Evolutionary conservation across 1,140 invertebrate genomes (phyloP).

Genomic region (Zaprionus tsacasi): DNA sequence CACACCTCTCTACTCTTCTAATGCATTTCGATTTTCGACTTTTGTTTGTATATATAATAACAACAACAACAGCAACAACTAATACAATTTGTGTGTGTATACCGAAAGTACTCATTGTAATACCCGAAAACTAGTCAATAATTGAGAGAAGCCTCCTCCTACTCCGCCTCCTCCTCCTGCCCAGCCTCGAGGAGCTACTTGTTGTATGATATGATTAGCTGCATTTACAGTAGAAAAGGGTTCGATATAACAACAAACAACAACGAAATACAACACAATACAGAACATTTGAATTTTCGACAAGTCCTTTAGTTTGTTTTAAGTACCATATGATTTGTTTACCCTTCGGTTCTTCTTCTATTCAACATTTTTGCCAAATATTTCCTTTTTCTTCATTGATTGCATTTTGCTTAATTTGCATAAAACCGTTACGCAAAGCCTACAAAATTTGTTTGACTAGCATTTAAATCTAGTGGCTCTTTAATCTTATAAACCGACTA

Average conservation of each 20-base stretch:
- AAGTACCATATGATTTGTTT: conserved; percentile 23
- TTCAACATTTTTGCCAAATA: conserved; percentile 29
- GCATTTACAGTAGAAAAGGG: neutral
- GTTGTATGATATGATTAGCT: conserved; percentile 10
- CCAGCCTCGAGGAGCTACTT: neutral
- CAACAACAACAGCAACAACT: conserved; percentile 3
- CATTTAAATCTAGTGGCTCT: conserved; percentile 71
- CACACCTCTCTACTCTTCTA: conserved; percentile 15
- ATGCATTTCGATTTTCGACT: conserved; percentile 28
- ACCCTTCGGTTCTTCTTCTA: conserved; percentile 15
- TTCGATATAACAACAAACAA: neutral
- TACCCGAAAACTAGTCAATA: neutral
- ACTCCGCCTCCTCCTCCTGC: neutral
- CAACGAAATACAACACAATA: conserved; percentile 27
- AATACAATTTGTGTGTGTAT: conserved; percentile 14
- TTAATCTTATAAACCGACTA: conserved; percentile 64
- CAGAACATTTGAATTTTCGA: conserved; percentile 14
- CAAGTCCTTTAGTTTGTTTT: conserved; percentile 10
- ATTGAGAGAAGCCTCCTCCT: neutral
- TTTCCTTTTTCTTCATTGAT: conserved; percentile 49
- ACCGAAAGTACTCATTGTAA: conserved; percentile 1
- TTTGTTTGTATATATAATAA: conserved; percentile 33
- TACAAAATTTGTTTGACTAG: conserved; percentile 73
- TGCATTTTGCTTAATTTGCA: conserved; percentile 76
- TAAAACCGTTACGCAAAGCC: conserved; percentile 70